Evolutionary conservation across 2,113 vertebrate genomes (phyloP).

Genomic region (Haemorhous mexicanus): DNA sequence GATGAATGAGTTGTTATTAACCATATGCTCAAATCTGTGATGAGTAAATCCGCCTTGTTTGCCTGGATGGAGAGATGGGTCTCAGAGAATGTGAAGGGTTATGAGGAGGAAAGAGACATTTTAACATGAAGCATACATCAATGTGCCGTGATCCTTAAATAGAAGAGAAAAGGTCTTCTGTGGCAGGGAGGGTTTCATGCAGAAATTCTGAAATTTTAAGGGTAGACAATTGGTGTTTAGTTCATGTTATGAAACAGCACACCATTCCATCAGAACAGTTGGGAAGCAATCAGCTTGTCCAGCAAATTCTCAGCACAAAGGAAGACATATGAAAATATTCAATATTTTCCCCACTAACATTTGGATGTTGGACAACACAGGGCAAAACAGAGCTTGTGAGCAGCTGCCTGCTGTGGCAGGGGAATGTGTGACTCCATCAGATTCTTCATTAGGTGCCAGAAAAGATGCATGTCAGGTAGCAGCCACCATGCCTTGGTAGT

Average conservation of each 20-base stretch:
- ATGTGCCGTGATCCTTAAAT: neutral
- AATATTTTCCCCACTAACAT: neutral
- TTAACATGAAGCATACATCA: neutral
- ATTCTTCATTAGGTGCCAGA: neutral
- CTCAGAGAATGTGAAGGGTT: neutral
- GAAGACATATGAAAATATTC: neutral
- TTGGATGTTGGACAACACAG: neutral
- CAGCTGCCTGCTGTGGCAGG: accelerated
- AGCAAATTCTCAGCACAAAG: neutral
- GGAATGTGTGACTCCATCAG: accelerated
- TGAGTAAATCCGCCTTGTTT: neutral
- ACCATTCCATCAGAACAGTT: neutral
- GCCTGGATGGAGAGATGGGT: accelerated
- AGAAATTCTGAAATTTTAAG: neutral
- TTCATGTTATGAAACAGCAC: accelerated
- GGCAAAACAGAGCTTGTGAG: neutral
- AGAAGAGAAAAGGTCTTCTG: neutral
- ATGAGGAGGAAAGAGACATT: neutral
- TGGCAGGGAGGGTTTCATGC: neutral
- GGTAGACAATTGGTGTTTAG: neutral
- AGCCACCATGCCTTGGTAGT: neutral
- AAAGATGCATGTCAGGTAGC: neutral
- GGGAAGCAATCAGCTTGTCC: neutral
- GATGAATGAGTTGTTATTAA: neutral
- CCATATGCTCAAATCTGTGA: neutral